Conservation (phyloP, 2,797 vertebrate genomes). For the Centroberyx gerrardi region DNA sequence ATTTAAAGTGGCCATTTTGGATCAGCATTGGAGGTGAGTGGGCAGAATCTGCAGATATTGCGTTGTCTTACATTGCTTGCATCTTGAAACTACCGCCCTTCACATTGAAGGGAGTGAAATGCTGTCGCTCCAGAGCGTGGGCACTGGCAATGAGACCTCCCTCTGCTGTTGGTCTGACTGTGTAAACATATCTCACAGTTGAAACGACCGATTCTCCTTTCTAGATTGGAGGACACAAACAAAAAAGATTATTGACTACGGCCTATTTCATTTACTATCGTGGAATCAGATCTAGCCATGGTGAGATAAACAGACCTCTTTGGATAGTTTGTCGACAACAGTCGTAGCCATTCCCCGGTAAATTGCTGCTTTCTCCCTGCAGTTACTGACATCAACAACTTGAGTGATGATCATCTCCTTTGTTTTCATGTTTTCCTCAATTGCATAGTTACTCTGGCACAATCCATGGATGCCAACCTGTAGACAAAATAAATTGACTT, state of each 20-base stretch:
- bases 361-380: constrained; percentile 83
- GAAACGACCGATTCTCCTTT: constrained; percentile 83
- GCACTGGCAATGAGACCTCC: constrained; percentile 85
- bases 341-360: constrained; percentile 82
- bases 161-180: constrained; percentile 80
- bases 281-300: background rate
- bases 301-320: constrained; percentile 79
- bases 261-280: background rate
- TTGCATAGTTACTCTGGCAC: constrained; percentile 86
- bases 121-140: constrained; percentile 82
- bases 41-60: constrained; percentile 15
- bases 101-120: constrained; percentile 87
- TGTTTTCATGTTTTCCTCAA: constrained; percentile 80
- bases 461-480: constrained; percentile 87
- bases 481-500: constrained; percentile 17
- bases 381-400: constrained; percentile 85
- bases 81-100: constrained; percentile 84
- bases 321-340: constrained; percentile 75
- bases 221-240: constrained; percentile 68
- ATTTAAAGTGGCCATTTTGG: constrained; percentile 31
- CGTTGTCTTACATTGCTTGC: constrained; percentile 80
- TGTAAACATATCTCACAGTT: constrained; percentile 83
- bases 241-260: constrained; percentile 25
- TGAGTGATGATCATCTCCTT: constrained; percentile 79
- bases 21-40: background rate